Percentiles rank a stretch among this genome's conserved stretches.
phyloP scores from a whole-genome alignment of 2,888 invertebrate genomes.

The Ormyrus nitidulus region DNA sequence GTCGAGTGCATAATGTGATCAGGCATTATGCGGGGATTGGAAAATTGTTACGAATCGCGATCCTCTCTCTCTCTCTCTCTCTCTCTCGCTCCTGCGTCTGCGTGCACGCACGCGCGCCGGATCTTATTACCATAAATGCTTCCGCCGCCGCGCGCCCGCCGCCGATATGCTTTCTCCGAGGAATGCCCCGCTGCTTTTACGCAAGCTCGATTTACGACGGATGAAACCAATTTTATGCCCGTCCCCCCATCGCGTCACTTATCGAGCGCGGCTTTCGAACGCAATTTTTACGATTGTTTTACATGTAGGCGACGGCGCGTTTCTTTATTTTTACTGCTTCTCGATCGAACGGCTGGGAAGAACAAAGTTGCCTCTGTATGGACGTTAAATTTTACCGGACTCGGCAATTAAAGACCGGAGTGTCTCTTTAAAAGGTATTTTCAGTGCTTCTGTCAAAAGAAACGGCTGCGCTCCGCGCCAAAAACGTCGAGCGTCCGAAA shows the following conservation, averaged over 20 bases:
- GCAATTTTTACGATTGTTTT: background rate
- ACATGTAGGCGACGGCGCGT: background rate
- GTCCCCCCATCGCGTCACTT: background rate
- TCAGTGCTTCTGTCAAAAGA: no score
- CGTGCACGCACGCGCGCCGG: background rate
- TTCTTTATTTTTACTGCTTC: no score
- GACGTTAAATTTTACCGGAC: no score
- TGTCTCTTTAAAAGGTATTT: no score
- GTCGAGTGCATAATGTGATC: conserved; percentile 34
- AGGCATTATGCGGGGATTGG: conserved; percentile 25
- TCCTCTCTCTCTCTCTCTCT: background rate
- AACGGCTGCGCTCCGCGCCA: no score
- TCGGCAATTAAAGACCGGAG: no score
- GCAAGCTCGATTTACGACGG: conserved; percentile 14
- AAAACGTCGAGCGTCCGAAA: no score
- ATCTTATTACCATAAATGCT: conserved; percentile 30
- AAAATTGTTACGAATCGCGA: conserved; percentile 33
- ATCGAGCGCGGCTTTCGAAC: no score
- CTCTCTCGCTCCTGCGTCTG: no score
- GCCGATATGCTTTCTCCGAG: background rate
- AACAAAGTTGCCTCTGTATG: no score
- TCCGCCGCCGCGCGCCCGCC: background rate
- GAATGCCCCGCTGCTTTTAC: background rate
- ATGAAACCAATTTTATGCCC: conserved; percentile 9
- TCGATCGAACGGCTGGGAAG: no score